Evolutionary conservation across 2,888 invertebrate species (phyloP).

Genomic region (Belgica antarctica): DNA sequence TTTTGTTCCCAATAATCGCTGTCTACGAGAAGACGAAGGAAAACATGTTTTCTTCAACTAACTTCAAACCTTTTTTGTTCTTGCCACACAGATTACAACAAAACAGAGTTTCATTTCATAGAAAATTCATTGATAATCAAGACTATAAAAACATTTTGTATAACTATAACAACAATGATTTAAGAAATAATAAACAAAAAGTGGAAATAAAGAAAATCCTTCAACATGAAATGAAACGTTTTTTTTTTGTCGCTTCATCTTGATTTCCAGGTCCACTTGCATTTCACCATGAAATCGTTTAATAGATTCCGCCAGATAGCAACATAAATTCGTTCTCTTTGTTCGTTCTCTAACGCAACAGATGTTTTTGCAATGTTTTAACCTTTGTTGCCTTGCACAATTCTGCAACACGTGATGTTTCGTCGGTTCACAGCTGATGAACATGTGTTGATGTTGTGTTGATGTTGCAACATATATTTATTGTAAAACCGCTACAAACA

Average conservation of each 20-base stretch:
- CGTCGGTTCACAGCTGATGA: no score
- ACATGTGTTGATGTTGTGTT: no score
- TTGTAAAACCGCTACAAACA: no score
- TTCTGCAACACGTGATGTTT: no score
- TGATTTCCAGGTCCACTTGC: no score
- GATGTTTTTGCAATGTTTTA: no score
- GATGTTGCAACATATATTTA: no score
- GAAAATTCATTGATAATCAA: conserved; percentile 8
- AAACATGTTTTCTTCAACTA: background rate
- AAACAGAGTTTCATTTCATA: background rate
- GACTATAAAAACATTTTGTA: conserved; percentile 9
- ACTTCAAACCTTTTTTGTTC: conserved; percentile 2
- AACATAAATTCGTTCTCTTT: no score
- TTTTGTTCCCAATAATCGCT: background rate
- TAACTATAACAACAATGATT: background rate
- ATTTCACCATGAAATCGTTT: no score
- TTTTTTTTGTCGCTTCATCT: background rate
- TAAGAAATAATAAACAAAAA: conserved; percentile 6
- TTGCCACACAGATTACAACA: background rate
- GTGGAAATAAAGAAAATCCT: background rate
- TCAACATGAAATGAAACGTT: background rate
- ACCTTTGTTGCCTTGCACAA: no score
- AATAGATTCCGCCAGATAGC: no score
- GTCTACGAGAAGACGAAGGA: background rate
- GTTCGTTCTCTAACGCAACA: no score